A percentile compares a stretch with the other conserved stretches of the same genome.
These are phyloP conservation scores for Nebria salina DNA, from an alignment of 2,888 invertebrate genomes.

Conservation along the genomic window DNA sequence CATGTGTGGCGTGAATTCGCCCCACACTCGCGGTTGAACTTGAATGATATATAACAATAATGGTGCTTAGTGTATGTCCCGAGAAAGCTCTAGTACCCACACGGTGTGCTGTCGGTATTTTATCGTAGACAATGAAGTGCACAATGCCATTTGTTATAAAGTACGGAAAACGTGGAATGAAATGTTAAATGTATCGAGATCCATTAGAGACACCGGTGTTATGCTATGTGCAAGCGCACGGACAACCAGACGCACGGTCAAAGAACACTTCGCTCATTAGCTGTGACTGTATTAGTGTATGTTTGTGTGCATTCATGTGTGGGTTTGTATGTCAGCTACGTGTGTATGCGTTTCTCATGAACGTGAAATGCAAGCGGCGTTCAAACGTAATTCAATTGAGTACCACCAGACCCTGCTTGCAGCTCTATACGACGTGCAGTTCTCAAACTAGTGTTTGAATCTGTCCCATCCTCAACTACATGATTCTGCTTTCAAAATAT, in stretches of 20 bases:
- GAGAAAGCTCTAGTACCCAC: too few relatives aligned
- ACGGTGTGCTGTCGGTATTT: neutral
- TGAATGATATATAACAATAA: neutral
- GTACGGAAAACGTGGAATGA: constrained; percentile 18
- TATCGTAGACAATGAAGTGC: neutral
- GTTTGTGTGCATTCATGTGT: neutral
- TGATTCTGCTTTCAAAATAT: neutral
- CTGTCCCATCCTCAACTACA: neutral
- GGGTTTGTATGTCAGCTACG: neutral
- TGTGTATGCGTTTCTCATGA: neutral
- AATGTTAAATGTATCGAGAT: constrained; percentile 20
- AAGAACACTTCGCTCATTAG: constrained; percentile 18
- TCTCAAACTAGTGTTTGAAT: neutral
- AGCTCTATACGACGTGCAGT: neutral
- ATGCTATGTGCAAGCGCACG: neutral
- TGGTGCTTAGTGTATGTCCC: neutral
- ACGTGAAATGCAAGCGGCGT: constrained; percentile 1
- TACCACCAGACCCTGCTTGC: neutral
- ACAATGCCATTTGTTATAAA: constrained; percentile 10
- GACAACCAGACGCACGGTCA: neutral
- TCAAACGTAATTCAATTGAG: constrained; percentile 1
- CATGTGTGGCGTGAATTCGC: neutral
- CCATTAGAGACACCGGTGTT: constrained; percentile 15
- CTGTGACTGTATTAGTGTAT: neutral
- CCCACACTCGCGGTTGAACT: neutral